Conservation (phyloP, 2,888 invertebrate species). For the Tineola bisselliella region DNA sequence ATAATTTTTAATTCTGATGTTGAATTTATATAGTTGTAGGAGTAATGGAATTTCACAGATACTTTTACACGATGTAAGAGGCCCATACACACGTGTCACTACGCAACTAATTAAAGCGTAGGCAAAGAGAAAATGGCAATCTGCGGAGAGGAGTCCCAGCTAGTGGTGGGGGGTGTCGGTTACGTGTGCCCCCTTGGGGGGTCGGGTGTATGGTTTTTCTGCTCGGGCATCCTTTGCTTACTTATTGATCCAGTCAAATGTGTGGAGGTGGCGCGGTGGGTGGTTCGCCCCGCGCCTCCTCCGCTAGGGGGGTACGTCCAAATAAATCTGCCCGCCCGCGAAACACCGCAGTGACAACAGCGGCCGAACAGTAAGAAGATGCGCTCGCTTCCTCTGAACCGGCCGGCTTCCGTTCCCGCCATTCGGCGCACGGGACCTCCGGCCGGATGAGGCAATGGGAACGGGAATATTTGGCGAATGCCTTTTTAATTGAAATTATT, state of each 20-base stretch:
- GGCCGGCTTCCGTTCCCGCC: conserved; percentile 25
- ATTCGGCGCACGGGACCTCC: background rate
- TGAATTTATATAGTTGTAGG: background rate
- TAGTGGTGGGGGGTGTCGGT: conserved; percentile 66
- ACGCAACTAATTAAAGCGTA: conserved; percentile 69
- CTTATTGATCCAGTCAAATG: conserved; percentile 71
- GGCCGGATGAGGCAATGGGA: background rate
- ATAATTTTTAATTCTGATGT: no score
- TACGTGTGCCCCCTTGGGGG: conserved; percentile 68
- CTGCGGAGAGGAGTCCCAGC: conserved; percentile 64
- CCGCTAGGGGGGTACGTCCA: conserved; percentile 62
- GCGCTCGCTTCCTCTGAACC: conserved; percentile 39
- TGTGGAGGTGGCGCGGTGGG: conserved; percentile 67
- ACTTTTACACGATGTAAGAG: background rate
- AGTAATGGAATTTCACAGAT: background rate
- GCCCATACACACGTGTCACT: conserved; percentile 53
- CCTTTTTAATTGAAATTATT: conserved; percentile 54
- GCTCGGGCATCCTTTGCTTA: conserved; percentile 71
- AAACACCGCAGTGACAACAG: conserved; percentile 69
- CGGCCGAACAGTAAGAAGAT: conserved; percentile 50
- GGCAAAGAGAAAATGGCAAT: conserved; percentile 70
- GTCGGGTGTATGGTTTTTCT: conserved; percentile 70
- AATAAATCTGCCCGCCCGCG: conserved; percentile 69
- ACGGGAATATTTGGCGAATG: conserved; percentile 21
- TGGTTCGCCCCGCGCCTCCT: conserved; percentile 52